These are phyloP conservation scores for Elaeidobius kamerunicus DNA, from an alignment of 2,888 invertebrate species.

Conservation along the genomic window DNA sequence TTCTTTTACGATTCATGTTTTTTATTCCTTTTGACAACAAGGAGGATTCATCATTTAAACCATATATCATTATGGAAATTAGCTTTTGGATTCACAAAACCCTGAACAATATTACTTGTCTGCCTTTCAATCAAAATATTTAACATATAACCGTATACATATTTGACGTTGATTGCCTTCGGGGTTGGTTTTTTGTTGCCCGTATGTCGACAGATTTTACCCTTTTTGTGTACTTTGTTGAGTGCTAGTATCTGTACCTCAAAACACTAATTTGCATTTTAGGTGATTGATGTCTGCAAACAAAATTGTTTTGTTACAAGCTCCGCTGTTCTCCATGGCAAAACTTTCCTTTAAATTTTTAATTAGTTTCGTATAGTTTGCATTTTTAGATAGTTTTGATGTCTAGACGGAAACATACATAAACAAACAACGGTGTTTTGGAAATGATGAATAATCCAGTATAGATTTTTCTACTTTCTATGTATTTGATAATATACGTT, in stretches of 20 bases:
- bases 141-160: constrained; percentile 1
- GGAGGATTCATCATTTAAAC: not conserved
- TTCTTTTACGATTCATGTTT: no score
- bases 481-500: no score
- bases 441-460: no score
- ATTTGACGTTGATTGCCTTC: constrained; percentile 13
- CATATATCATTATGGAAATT: not conserved
- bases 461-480: no score
- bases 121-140: constrained; percentile 3
- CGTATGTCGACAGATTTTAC: constrained; percentile 1
- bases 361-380: no score
- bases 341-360: constrained; percentile 1
- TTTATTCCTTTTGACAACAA: no score
- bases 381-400: no score
- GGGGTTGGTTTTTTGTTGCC: constrained; percentile 8
- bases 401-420: no score
- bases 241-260: constrained; percentile 4
- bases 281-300: constrained; percentile 9
- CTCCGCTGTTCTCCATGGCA: not conserved
- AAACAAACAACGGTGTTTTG: no score
- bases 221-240: constrained; percentile 1
- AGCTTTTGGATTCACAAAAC: not conserved
- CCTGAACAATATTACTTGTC: constrained; percentile 5
- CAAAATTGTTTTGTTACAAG: not conserved
- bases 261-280: constrained; percentile 15